A percentile compares a stretch with the other conserved stretches of the same genome.
Evolutionary conservation across 53 echinoderm and acorn worm genomes (phyloP).

Genomic region (Luidia sarsii): DNA sequence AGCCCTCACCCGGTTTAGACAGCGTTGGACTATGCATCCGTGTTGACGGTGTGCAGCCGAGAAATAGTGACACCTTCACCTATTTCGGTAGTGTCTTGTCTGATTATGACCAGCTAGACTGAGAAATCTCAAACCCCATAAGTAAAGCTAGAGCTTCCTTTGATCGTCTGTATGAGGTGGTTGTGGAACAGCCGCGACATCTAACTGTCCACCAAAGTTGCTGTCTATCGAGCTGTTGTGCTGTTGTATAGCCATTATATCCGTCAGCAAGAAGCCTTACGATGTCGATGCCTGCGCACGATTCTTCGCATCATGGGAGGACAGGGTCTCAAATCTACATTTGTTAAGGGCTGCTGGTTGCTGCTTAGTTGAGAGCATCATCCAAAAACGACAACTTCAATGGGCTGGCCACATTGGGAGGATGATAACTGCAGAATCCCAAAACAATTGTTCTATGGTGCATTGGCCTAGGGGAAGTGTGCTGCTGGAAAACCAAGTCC

Average conservation of each 20-base stretch:
- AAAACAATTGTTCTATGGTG: too few species aligned
- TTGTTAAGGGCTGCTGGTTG: neutral
- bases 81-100: slow-evolving; percentile 11
- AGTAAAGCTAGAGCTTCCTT: slow-evolving; percentile 15
- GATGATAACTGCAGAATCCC: too few species aligned
- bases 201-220: neutral
- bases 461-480: too few species aligned
- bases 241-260: neutral
- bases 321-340: neutral
- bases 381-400: slow-evolving; percentile 3
- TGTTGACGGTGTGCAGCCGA: slow-evolving; percentile 2
- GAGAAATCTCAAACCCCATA: slow-evolving; percentile 11
- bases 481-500: too few species aligned
- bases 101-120: slow-evolving; percentile 5
- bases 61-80: neutral
- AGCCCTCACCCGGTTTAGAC: neutral
- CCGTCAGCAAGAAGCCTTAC: neutral
- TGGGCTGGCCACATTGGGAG: neutral
- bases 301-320: neutral
- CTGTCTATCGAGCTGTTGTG: slow-evolving; percentile 14
- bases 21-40: neutral
- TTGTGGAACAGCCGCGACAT: slow-evolving; percentile 14
- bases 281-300: neutral
- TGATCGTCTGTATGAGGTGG: slow-evolving; percentile 1
- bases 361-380: neutral